phyloP scores from a whole-genome alignment of 2,113 vertebrate species.

The Craseonycteris thonglongyai region DNA sequence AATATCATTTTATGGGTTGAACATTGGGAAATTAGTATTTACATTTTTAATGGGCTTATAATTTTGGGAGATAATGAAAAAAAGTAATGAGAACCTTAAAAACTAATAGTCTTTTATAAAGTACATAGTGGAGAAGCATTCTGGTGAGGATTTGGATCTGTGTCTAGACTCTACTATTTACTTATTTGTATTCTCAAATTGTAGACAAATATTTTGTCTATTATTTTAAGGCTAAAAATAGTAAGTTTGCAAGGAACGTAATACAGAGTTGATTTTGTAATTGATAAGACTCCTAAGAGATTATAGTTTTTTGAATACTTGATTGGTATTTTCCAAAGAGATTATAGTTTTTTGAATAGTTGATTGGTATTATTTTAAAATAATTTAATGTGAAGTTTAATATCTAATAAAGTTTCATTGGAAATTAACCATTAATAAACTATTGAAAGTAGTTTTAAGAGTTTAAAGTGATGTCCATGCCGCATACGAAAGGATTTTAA shows the following conservation, averaged over 20 bases:
- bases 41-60: background rate
- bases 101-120: background rate
- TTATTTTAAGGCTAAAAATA: background rate
- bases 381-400: slow-evolving; percentile 1
- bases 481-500: background rate
- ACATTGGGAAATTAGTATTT: background rate
- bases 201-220: background rate
- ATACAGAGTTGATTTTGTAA: slow-evolving; percentile 16
- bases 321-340: background rate
- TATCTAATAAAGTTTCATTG: background rate
- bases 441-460: background rate
- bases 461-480: background rate
- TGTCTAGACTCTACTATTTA: background rate
- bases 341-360: background rate
- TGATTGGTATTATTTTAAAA: background rate
- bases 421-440: background rate
- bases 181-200: background rate
- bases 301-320: background rate
- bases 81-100: background rate
- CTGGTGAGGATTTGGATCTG: background rate
- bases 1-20: background rate
- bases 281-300: background rate
- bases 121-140: background rate
- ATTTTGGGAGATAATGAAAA: background rate
- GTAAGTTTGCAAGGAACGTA: background rate